A percentile compares a stretch with the other conserved stretches of the same genome.
phyloP scores from a whole-genome alignment of 2,888 invertebrate genomes.

The Chrysotoxum bicinctum region DNA sequence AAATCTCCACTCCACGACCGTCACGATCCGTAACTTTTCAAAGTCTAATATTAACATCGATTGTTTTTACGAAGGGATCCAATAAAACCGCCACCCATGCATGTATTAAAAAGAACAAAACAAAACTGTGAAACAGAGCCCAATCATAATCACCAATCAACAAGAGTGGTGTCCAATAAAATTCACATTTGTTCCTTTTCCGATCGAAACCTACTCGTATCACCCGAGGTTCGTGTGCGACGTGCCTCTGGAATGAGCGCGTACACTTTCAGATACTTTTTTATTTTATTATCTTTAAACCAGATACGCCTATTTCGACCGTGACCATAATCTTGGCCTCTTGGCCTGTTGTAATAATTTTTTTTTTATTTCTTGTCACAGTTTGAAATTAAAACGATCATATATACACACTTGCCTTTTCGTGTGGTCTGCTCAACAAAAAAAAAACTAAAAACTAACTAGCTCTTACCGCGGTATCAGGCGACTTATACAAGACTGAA shows the following conservation, averaged over 20 bases:
- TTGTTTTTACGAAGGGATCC: too few relatives aligned
- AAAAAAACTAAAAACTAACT: background rate
- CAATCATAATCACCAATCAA: too few relatives aligned
- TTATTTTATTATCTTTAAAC: background rate
- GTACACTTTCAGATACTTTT: background rate
- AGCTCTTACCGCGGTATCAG: background rate
- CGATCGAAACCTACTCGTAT: background rate
- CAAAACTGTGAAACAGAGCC: too few relatives aligned
- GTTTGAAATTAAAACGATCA: background rate
- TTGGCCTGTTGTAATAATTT: too few relatives aligned
- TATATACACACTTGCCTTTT: background rate
- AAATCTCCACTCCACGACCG: too few relatives aligned
- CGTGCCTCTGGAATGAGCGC: background rate
- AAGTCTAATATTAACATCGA: too few relatives aligned
- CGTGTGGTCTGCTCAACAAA: background rate
- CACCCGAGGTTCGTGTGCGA: too few relatives aligned
- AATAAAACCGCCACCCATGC: too few relatives aligned
- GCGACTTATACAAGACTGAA: background rate
- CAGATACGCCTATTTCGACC: background rate
- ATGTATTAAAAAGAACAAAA: background rate
- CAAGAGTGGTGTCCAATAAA: background rate
- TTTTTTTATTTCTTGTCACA: background rate
- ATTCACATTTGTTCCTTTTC: background rate
- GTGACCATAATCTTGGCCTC: slow-evolving; percentile 2
- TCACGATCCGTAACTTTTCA: too few relatives aligned